Evolutionary conservation across 2,113 vertebrate genomes (phyloP).

Genomic region (Lophura nycthemera): DNA sequence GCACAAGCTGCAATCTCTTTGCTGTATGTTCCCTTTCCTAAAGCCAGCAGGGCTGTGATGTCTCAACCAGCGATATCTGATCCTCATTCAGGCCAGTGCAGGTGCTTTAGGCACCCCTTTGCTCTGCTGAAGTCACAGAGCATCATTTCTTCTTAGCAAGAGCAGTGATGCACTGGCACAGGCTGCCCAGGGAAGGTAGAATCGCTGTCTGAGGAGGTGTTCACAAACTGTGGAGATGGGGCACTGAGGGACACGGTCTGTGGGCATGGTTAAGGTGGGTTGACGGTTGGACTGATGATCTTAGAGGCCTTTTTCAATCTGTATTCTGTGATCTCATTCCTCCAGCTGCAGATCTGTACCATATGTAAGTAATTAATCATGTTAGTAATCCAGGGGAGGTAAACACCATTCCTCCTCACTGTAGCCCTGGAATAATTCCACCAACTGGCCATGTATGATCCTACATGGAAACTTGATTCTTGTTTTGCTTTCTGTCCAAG

Average conservation of each 20-base stretch:
- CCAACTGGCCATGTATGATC: neutral
- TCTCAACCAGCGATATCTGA: neutral
- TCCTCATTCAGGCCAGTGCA: neutral
- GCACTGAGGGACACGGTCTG: no score
- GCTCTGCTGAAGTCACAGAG: neutral
- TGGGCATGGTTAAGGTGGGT: no score
- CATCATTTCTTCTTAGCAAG: no score
- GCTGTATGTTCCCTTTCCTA: neutral
- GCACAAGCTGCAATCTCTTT: neutral
- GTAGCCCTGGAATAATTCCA: neutral
- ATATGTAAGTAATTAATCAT: neutral
- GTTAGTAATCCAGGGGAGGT: neutral
- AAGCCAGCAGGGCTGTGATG: neutral
- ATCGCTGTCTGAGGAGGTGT: no score
- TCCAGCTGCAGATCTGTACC: neutral
- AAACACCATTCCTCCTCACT: neutral
- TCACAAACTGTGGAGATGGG: no score
- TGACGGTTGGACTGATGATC: no score
- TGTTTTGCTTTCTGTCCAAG: neutral
- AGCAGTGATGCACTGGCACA: no score
- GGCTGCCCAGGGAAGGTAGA: no score
- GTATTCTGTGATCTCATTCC: neutral
- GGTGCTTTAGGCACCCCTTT: neutral
- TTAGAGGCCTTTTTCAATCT: no score
- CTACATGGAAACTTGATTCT: neutral